These are phyloP conservation scores for Nephrotoma appendiculata DNA, from an alignment of 2,888 invertebrate genomes.

Conservation along the genomic window DNA sequence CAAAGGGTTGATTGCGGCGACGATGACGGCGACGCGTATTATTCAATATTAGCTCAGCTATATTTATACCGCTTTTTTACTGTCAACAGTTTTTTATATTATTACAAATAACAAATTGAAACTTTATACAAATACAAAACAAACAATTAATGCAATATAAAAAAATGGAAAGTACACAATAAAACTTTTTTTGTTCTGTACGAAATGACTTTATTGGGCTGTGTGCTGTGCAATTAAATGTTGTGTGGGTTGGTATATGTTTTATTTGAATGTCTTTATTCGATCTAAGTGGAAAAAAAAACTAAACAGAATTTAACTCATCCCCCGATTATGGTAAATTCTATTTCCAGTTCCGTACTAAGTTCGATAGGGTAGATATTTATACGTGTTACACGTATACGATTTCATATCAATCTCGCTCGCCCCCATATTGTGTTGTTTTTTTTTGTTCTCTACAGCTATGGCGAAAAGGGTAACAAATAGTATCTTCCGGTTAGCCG, in stretches of 20 bases:
- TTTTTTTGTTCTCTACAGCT: too few species aligned
- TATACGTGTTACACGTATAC: too few species aligned
- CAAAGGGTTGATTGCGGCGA: neutral
- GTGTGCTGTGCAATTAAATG: neutral
- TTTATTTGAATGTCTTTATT: neutral
- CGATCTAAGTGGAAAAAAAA: neutral
- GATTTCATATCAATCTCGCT: too few species aligned
- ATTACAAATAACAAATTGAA: neutral
- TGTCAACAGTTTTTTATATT: neutral
- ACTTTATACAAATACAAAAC: neutral
- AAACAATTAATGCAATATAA: neutral
- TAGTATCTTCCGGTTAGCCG: too few species aligned
- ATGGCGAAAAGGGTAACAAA: too few species aligned
- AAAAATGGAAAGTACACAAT: neutral
- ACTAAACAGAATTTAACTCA: too few species aligned
- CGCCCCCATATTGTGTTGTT: too few species aligned
- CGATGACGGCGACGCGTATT: neutral
- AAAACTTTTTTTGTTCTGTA: neutral
- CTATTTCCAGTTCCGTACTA: too few species aligned
- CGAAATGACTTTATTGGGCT: neutral
- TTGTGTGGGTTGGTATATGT: neutral
- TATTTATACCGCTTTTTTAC: neutral
- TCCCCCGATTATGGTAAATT: too few species aligned
- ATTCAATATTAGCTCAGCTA: neutral
- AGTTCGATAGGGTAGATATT: too few species aligned